phyloP scores from a whole-genome alignment of 2,113 vertebrate genomes.

The Microtus montanus region DNA sequence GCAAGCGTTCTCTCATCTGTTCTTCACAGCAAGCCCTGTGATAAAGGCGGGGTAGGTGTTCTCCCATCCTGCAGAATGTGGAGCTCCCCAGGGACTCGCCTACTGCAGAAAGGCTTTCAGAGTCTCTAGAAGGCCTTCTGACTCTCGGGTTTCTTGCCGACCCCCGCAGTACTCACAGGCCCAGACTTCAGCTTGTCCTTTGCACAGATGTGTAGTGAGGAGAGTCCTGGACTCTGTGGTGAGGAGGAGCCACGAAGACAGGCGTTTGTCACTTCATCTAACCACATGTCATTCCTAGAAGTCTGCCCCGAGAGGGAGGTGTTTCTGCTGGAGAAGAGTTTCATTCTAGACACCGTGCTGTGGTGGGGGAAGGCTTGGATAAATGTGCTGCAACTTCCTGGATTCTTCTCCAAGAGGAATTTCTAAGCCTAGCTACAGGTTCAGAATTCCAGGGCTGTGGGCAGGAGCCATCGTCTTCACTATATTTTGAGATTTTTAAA shows the following conservation, averaged over 20 bases:
- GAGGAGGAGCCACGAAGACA: not conserved
- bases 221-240: not conserved
- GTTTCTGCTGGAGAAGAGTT: not conserved
- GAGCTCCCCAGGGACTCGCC: not conserved
- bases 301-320: not conserved
- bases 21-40: not conserved
- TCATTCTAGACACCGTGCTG: not conserved
- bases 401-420: not conserved
- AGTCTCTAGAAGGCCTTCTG: not conserved
- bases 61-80: not conserved
- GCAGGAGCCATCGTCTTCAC: not conserved
- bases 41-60: not conserved
- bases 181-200: not conserved
- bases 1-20: not conserved
- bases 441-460: not conserved
- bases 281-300: accelerated
- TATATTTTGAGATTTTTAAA: not conserved
- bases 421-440: not conserved
- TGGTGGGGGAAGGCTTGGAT: not conserved
- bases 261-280: not conserved
- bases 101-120: not conserved
- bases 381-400: not conserved
- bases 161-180: not conserved
- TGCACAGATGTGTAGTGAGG: not conserved
- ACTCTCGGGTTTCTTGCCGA: not conserved